Base-by-base conservation (phyloP, 2,888 invertebrate genomes). In the Arctia plantaginis region DNA sequence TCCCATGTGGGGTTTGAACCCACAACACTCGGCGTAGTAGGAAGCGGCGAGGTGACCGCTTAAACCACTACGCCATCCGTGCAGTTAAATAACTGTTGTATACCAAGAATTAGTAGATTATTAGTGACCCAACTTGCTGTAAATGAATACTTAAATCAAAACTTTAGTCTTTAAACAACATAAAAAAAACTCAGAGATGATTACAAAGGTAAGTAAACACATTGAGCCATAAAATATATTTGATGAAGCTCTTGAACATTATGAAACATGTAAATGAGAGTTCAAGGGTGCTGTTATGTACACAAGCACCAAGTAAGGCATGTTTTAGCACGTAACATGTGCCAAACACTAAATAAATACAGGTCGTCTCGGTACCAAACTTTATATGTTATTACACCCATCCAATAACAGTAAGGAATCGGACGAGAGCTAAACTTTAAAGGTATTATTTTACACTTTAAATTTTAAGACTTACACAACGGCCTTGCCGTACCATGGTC, bases 221-320 rank as follows among this genome's bases (percentile, higher is more conserved):
- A 44, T 41, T 66, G 27, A 2, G 41, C 27, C 66, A 65, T 64
- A 15, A 65, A 44, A 47, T 27, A 18, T 44, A 65, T 65, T 18
- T 71, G 6, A 51, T 33, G 27, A 23, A 68, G 27, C 64, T 35
- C 27, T 65, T 39, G n/a, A 69, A 39, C 70, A 47, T 35, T 44
- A 59, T 59, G 66, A 44, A 73, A 66, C 47, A 70, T 69, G 69
- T 59, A 55, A 70, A 74, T 74, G 66, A 27, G 69, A 70, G 74
- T 66, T 70, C 33, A 70, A 70, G 69, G 55, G 39, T 20, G 10
- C 3, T 41, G 44, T 18, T 59, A 20, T 73, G 47, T 64, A 69
- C 69, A 44, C n/a, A 55, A 72, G 68, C 64, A 12, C 35, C 44
- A n/a, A 62, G 59, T 62, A n/a, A 64, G 51, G 71, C 27, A n/a